Conservation (phyloP, 1,140 invertebrate species). For the Drosophila punjabiensis region DNA sequence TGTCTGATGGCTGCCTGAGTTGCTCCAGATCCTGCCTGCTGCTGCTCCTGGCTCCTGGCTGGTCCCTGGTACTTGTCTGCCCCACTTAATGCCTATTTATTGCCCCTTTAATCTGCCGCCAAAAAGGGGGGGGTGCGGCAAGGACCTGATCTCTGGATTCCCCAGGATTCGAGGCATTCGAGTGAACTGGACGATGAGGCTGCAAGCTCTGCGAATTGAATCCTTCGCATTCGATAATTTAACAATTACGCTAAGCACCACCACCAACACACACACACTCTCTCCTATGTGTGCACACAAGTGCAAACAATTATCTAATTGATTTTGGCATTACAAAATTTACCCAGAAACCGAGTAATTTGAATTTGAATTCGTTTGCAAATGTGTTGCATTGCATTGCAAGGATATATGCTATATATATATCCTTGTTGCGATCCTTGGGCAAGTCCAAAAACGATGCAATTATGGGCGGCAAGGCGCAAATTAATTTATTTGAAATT, state of each 20-base stretch:
- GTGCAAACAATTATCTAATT: conserved; percentile 73
- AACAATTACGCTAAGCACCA: conserved; percentile 27
- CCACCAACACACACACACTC: not conserved
- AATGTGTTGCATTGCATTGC: not conserved
- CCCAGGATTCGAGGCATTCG: conserved; percentile 39
- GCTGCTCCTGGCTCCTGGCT: conserved; percentile 19
- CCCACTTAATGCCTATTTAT: conserved; percentile 82
- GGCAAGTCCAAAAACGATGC: conserved; percentile 9
- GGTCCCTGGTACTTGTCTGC: conserved; percentile 51
- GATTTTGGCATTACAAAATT: conserved; percentile 66
- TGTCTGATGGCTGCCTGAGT: conserved; percentile 19
- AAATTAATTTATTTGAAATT: conserved; percentile 67
- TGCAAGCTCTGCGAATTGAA: conserved; percentile 26
- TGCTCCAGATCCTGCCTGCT: conserved; percentile 11
- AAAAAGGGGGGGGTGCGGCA: not conserved
- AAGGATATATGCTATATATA: not conserved
- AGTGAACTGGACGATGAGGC: conserved; percentile 44
- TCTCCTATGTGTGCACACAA: conserved; percentile 33
- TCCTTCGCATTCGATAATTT: conserved; percentile 40
- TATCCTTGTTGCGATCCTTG: not conserved
- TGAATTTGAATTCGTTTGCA: conserved; percentile 62
- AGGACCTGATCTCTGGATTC: not conserved
- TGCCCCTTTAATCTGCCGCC: conserved; percentile 70
- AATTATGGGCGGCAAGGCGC: conserved; percentile 42
- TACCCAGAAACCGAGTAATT: conserved; percentile 40